Evolutionary conservation across 2,888 invertebrate species (phyloP), one percentile per base, ranked within the genome.

Genomic region (Isotomurus palustris): DNA sequence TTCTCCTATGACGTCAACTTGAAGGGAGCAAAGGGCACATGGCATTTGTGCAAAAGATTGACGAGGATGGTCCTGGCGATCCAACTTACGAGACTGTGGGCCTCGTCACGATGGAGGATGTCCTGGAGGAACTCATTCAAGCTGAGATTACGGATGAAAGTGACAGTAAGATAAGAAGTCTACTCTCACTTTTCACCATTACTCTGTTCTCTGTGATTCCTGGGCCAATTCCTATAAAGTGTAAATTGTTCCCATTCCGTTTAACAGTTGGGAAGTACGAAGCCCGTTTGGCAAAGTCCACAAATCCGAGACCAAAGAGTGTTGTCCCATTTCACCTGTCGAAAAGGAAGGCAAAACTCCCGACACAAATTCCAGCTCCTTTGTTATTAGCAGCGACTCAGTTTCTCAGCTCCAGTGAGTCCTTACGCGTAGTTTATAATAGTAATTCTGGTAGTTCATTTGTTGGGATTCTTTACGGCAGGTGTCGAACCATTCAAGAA

Each of bases 121-220:
- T 97, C 56, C 94, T 97, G 65, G 96, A 97, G 73, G 96, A 97
- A 77, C 83, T 97, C 72, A 91, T 97, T 64, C 95, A 97, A 75
- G 88, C 94, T 0, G 97, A 99, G 78, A 99, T 99, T 71, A 87
- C 95, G 68, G 97, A 99, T 75, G 97, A 97, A 77, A 96, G 94
- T 0, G 97, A 97, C 75, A 92, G 93, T 8, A 85, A 91, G 74
- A 85, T 25, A 32, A 40, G 6, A 19, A 40, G 12, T 32, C 14
- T 10, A 32, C 8, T n/a, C 19, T 6, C n/a, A 5, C n/a, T 40
- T 40, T 40, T 6, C n/a, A 40, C n/a, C 6, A n/a, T 17, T 8
- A n/a, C 6, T 40, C 40, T n/a, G n/a, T n/a, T n/a, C n/a, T n/a
- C n/a, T n/a, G n/a, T n/a, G n/a, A n/a, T n/a, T n/a, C n/a, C n/a